phyloP scores from a whole-genome alignment of 2,797 vertebrate genomes.

The Eupleurogrammus muticus region DNA sequence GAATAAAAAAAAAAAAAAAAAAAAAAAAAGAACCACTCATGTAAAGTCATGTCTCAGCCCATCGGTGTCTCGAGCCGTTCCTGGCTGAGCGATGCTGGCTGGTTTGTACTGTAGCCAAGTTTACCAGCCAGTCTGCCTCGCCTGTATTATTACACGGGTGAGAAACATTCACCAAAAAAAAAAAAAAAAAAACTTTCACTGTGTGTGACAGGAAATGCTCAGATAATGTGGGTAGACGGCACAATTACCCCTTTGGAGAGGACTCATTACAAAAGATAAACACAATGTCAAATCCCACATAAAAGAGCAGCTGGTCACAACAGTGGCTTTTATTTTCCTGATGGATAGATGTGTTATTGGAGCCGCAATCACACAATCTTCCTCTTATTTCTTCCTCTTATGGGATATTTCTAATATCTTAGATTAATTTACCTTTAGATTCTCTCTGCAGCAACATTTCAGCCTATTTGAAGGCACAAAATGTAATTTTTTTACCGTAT shows the following conservation, averaged over 20 bases:
- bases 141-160: conserved; percentile 27
- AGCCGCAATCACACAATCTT: conserved; percentile 13
- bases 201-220: conserved; percentile 48
- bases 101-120: conserved; percentile 50
- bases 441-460: background rate
- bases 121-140: conserved; percentile 27
- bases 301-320: conserved; percentile 44
- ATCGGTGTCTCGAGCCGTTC: conserved; percentile 56
- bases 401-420: conserved; percentile 19
- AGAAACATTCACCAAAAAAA: conserved; percentile 37
- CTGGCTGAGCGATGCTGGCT: conserved; percentile 37
- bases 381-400: conserved; percentile 11
- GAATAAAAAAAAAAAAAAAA: too few relatives aligned
- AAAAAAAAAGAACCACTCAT: conserved; percentile 29
- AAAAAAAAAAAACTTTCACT: conserved; percentile 38
- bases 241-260: conserved; percentile 36
- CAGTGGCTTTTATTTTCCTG: conserved; percentile 10
- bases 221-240: conserved; percentile 45
- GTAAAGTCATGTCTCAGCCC: conserved; percentile 68
- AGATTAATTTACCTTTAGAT: conserved; percentile 21
- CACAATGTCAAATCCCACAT: conserved; percentile 33
- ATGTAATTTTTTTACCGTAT: too few relatives aligned
- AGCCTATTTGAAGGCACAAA: conserved; percentile 3
- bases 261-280: conserved; percentile 36
- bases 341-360: conserved; percentile 1